These are phyloP conservation scores for Latrodectus geometricus DNA, from an alignment of 1,140 invertebrate species.

Conservation along the genomic window DNA sequence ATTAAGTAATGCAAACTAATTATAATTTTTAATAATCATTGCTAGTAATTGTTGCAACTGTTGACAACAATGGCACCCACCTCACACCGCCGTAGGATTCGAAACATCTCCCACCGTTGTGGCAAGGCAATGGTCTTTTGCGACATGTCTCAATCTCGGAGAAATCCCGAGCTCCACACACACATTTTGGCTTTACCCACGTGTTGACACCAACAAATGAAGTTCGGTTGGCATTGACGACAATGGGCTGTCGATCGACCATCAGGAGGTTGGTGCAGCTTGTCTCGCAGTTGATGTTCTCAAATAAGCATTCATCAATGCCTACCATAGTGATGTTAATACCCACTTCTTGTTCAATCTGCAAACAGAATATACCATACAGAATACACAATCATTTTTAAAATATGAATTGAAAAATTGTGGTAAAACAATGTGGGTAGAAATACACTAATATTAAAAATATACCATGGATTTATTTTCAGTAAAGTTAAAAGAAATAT, in stretches of 20 bases:
- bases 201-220: conserved; percentile 91
- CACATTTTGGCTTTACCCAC: conserved; percentile 81
- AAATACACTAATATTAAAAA: too few relatives aligned
- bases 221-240: conserved; percentile 97
- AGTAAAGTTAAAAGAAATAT: too few relatives aligned
- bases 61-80: conserved; percentile 22
- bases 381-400: too few relatives aligned
- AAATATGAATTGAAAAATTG: too few relatives aligned
- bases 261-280: conserved; percentile 94
- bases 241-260: conserved; percentile 89
- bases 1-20: too few relatives aligned
- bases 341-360: conserved; percentile 89
- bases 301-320: conserved; percentile 96
- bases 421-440: too few relatives aligned
- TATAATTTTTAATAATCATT: too few relatives aligned
- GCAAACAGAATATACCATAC: not conserved
- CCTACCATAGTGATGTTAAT: conserved; percentile 98
- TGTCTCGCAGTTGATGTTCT: conserved; percentile 88
- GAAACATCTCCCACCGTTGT: conserved; percentile 89
- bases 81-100: conserved; percentile 59
- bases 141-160: conserved; percentile 88
- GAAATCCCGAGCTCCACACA: conserved; percentile 90
- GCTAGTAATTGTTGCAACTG: too few relatives aligned
- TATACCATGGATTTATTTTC: too few relatives aligned
- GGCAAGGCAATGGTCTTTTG: conserved; percentile 82